Conservation (phyloP, 2,888 invertebrate genomes). For the Lobophora halterata region DNA sequence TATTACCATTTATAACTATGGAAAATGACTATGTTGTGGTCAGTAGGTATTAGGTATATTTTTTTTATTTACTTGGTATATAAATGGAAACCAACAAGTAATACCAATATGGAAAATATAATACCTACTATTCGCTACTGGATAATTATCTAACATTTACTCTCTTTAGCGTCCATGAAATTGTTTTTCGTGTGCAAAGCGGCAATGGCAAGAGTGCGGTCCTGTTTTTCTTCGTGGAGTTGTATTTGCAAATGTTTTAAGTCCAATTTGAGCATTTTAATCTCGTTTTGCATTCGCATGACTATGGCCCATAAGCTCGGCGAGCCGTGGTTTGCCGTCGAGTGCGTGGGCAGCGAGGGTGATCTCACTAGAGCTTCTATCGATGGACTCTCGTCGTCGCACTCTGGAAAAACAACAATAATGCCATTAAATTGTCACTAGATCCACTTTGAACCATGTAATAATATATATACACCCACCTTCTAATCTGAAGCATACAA, state of each 20-base stretch:
- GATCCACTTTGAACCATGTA: slow-evolving; percentile 7
- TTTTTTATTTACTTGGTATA: too few relatives aligned
- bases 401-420: slow-evolving; percentile 63
- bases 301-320: slow-evolving; percentile 89
- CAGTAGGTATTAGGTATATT: too few relatives aligned
- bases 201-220: slow-evolving; percentile 70
- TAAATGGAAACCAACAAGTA: slow-evolving; percentile 18
- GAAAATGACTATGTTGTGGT: too few relatives aligned
- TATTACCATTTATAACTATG: too few relatives aligned
- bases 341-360: slow-evolving; percentile 71
- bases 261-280: slow-evolving; percentile 83
- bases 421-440: slow-evolving; percentile 32
- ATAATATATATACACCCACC: slow-evolving; percentile 40
- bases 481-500: slow-evolving; percentile 25
- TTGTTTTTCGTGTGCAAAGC: slow-evolving; percentile 65
- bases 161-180: slow-evolving; percentile 71
- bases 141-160: slow-evolving; percentile 57
- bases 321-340: slow-evolving; percentile 53
- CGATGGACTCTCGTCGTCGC: slow-evolving; percentile 68
- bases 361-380: slow-evolving; percentile 72
- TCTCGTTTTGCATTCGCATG: slow-evolving; percentile 87
- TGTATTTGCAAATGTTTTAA: slow-evolving; percentile 81
- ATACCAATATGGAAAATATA: slow-evolving; percentile 24
- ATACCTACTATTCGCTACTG: slow-evolving; percentile 33
- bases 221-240: slow-evolving; percentile 84